phyloP scores from a whole-genome alignment of 2,888 invertebrate genomes.

The Patella caerulea region DNA sequence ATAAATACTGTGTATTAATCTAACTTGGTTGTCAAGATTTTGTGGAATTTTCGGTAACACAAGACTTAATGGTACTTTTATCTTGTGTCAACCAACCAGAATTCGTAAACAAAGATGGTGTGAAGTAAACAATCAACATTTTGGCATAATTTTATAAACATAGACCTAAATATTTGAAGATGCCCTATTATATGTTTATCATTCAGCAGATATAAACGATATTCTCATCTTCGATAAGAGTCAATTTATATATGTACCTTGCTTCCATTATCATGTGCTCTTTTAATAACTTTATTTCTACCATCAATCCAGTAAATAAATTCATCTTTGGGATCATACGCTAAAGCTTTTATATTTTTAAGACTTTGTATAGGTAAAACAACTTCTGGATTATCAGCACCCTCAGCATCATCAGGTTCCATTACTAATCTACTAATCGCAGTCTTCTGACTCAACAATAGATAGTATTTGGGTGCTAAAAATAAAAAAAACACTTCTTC shows the following conservation, averaged over 20 bases:
- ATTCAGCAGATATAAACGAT: too few species aligned
- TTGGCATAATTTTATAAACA: too few species aligned
- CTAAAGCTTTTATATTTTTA: conserved; percentile 88
- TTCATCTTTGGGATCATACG: conserved; percentile 86
- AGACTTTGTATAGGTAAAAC: conserved; percentile 88
- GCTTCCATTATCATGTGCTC: conserved; percentile 84
- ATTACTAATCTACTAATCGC: conserved; percentile 86
- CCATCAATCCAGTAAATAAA: conserved; percentile 86
- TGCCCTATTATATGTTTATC: too few species aligned
- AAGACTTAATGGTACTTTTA: too few species aligned
- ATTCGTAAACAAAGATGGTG: too few species aligned
- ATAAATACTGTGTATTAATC: too few species aligned
- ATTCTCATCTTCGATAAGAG: too few species aligned
- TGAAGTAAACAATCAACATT: too few species aligned
- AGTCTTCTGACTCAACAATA: conserved; percentile 88
- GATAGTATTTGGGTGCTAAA: conserved; percentile 86
- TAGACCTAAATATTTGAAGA: too few species aligned
- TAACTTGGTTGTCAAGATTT: too few species aligned
- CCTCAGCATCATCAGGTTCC: conserved; percentile 69
- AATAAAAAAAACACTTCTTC: neutral
- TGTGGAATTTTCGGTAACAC: too few species aligned
- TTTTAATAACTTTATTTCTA: conserved; percentile 83
- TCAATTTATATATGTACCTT: conserved; percentile 60
- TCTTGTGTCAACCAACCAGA: too few species aligned
- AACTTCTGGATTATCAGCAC: conserved; percentile 80